Evolutionary conservation across 2,113 vertebrate genomes (phyloP), one percentile per base, ranked within the genome.

Genomic region (Heptranchias perlo): DNA sequence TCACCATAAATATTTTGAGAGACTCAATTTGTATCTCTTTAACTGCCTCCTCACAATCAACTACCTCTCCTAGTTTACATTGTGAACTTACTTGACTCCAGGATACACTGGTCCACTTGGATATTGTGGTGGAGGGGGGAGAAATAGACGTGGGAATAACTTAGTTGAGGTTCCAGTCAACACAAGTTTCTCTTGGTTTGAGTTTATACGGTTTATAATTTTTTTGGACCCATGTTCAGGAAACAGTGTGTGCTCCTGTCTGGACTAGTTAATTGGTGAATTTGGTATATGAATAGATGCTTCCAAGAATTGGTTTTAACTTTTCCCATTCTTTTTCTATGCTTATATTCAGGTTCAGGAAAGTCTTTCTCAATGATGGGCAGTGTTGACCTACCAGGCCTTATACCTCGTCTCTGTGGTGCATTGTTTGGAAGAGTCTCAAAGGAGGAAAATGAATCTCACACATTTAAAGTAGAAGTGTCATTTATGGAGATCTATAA

Each of bases 351-450:
- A 99, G 99, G 99, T 97, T 99, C 99, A 54, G 99, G 99, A 97
- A 99, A 99, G 97, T 99, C 99, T 96, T 99, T 99, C 97, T 99
- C 99, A 96, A 99, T 99, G 99, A 99, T 99, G 99, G 99, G 99
- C 96, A 99, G 98, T 92, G 98, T 98, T 73, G 99, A 99, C 96
- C 98, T 99, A 97, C 98, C 99, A 58, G 99, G 99, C 97, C 98
- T 99, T 96, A 99, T 99, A 96, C 99, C 99, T 73, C 98, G 99
- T 96, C 99, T 99, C 96, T 99, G 99, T 97, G 99, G 99, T 98
- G 98, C 98, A 96, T 98, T 99, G 96, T 99, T 99, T 97, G 98
- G 99, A 97, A 98, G 99, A 97, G 98, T 99, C 96, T 98, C 98
- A 97, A 96, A 97, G 94, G 98, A 99, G 97, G 98, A 98, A 96